Base-by-base conservation (phyloP, 2,113 vertebrate genomes). In the Phaethornis superciliosus region DNA sequence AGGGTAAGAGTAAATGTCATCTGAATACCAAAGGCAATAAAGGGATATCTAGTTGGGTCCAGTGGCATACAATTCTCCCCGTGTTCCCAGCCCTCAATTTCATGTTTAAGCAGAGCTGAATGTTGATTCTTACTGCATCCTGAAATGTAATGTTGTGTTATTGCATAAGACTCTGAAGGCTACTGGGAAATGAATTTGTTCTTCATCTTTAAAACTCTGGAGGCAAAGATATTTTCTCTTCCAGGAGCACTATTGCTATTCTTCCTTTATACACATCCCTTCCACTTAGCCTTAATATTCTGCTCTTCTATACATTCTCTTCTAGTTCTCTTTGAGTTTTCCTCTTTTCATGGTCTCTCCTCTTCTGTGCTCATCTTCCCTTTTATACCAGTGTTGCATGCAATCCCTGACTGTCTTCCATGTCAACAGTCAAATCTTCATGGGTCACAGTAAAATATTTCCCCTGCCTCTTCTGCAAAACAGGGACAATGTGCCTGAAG, bases 11-110 rank as follows among this genome's bases (percentile, higher is more conserved):
- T 92, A 97, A 95, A 88, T 96, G 96, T 82, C 82, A 89, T 87
- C 81, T 92, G 93, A 96, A 94, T 95, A 90, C 90, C 88, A 96
- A 87, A 92, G n/a, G n/a, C 65, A 89, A 79, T 83, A 93, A 91
- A 91, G 64, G 90, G 92, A 81, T 46, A 81, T 59, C 72, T 95
- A 46, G 46, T 54, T 67, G 28, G 30, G 90, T 92, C 71, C 90
- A 93, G 79, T 72, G 76, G 79, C 80, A 69, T 95, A 74, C 90
- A 82, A 35, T 65, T 71, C 70, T 93, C 52, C 28, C 70, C 64
- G 49, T 58, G 88, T n/a, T 91, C n/a, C 40, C n/a, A 88, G 74
- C 35, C 47, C 71, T 67, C 76, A 37, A 22, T 75, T 80, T 81
- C 12, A 33, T 75, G 75, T 93, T 91, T 86, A 78, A 94, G 40